A percentile compares a stretch with the other conserved stretches of the same genome.
Conservation (phyloP, 2,888 invertebrate species). For the Lasioglossum marginatum region DNA sequence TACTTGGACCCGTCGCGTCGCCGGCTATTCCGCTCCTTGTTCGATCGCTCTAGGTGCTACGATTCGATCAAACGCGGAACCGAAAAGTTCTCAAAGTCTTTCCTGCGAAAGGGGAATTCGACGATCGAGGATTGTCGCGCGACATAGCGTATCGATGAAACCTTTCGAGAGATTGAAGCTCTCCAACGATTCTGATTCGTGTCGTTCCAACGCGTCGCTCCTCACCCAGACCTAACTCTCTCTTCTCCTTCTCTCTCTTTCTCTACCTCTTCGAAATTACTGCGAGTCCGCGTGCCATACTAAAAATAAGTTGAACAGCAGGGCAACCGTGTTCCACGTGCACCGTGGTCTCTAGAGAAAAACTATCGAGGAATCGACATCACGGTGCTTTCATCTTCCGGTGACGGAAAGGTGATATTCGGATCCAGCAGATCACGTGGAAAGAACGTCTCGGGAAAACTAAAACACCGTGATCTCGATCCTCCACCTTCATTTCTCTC, state of each 20-base stretch:
- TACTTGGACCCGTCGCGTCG: background rate
- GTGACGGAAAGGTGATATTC: background rate
- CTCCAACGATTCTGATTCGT: constrained; percentile 7
- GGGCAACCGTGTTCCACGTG: constrained; percentile 44
- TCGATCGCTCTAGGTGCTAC: background rate
- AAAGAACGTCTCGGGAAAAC: background rate
- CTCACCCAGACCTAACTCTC: background rate
- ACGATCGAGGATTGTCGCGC: background rate
- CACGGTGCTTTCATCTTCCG: background rate
- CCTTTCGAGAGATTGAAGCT: background rate
- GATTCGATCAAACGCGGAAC: background rate
- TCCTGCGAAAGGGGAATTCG: background rate
- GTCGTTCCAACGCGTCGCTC: background rate
- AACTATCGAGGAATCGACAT: constrained; percentile 14
- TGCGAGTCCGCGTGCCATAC: constrained; percentile 48
- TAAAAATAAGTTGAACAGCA: constrained; percentile 52
- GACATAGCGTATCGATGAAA: background rate
- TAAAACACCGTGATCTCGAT: background rate
- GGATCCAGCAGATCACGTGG: background rate
- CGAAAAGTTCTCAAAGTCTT: background rate
- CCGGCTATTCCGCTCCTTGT: background rate
- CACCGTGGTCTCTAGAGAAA: constrained; percentile 31
- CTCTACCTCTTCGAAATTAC: constrained; percentile 11
- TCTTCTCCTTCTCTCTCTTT: background rate
- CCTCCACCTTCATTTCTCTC: background rate